Evolutionary conservation across 2,113 vertebrate genomes (phyloP).

Genomic region (Motacilla tschutschensis): DNA sequence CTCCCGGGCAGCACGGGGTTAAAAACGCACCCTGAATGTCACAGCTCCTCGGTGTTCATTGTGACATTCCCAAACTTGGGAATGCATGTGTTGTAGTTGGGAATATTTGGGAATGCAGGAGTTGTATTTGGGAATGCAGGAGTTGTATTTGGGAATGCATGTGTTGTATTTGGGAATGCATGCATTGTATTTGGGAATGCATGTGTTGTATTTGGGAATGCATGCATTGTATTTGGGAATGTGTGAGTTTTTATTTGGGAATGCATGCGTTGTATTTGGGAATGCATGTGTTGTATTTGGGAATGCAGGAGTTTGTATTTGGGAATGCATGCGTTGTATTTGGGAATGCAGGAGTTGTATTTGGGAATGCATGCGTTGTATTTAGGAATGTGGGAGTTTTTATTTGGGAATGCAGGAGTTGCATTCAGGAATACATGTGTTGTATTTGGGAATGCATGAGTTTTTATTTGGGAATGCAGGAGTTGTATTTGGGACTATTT

Average conservation of each 20-base stretch:
- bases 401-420: not conserved
- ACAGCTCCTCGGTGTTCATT: rapidly evolving
- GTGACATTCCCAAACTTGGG: not conserved
- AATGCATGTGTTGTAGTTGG: not conserved
- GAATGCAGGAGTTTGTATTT: no score
- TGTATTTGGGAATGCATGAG: not conserved
- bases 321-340: not conserved
- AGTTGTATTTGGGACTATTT: no score
- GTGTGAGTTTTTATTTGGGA: no score
- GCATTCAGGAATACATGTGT: not conserved
- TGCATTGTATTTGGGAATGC: rapidly evolving
- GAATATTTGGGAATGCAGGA: not conserved
- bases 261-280: no score
- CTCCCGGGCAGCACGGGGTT: not conserved
- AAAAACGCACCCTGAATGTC: not conserved
- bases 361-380: not conserved
- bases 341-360: not conserved
- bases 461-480: not conserved
- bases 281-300: no score
- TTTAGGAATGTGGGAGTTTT: not conserved
- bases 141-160: not conserved
- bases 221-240: not conserved
- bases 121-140: no score
- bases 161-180: no score
- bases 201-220: rapidly evolving